Evolutionary conservation across 2,888 invertebrate genomes (phyloP), one percentile per base, ranked within the genome.

Genomic region (Zaprionus lineosus): DNA sequence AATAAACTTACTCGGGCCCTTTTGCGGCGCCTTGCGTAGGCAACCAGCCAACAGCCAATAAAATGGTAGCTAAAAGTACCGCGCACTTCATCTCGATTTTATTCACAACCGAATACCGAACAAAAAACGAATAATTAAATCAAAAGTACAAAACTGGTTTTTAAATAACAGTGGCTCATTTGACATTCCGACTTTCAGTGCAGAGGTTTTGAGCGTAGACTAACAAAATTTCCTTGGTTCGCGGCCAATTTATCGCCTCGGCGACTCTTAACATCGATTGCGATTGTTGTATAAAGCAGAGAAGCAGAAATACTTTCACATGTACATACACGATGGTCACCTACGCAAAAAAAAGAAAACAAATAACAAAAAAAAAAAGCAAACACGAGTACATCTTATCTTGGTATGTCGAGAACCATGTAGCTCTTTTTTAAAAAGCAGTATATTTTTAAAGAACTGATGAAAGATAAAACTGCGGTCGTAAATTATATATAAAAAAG

Each of bases 231-330:
- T 53, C 57, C 57, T 58, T 59, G 56, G 43, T 48, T 18, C 39
- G 36, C 44, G 37, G 51, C 37, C 72, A 72, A 60, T 82, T 74
- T 77, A 77, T 78, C 70, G 60, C 40, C 37, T 60, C 41, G 59
- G 18, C 40, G 21, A 15, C 60, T 44, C 37, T 48, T 15, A 56
- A 64, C 57, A 72, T 74, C 72, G 82, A 81, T 77, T 64, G 51
- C 55, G 24, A 43, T 59, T 64, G 47, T 34, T 24, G 24, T 40
- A 9, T 46, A 16, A 34, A 9, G 15, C 29, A 29, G n/a, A 26
- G 9, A 43, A 15, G 14, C 1, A n/a, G 12, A 36, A 16, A 26
- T 37, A 9, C 8, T 31, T 16, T 19, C 3, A 4, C 36, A 47
- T 4, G 28, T 37, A 26, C 12, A 36, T 16, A 26, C 5, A 14